A percentile compares a stretch with the other conserved stretches of the same genome.
Evolutionary conservation across 2,797 vertebrate genomes (phyloP).

Genomic region (Gila robusta): DNA sequence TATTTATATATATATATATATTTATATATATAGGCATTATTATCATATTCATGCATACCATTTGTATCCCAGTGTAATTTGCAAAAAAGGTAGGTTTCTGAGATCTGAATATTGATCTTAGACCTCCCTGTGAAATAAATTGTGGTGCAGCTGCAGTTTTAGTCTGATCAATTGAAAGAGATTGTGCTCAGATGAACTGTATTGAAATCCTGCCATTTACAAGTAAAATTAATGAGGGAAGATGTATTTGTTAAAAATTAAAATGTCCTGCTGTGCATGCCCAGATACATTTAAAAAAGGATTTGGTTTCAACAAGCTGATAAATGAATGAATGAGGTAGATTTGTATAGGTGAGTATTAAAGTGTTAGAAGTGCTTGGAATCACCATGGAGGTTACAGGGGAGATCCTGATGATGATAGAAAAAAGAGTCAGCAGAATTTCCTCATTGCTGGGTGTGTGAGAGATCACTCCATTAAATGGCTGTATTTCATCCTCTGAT

Average conservation of each 20-base stretch:
- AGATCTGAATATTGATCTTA: not conserved
- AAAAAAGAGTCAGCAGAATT: slow-evolving; percentile 69
- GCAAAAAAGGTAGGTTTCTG: not conserved
- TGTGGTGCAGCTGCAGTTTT: not conserved
- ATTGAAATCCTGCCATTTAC: not conserved
- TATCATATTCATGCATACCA: not conserved
- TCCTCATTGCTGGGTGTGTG: slow-evolving; percentile 54
- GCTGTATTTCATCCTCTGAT: slow-evolving; percentile 68
- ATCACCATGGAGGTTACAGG: slow-evolving; percentile 51
- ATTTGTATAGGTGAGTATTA: not conserved
- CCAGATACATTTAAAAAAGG: not conserved
- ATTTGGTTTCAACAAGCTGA: not conserved
- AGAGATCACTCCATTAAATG: slow-evolving; percentile 52
- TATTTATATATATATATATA: no score
- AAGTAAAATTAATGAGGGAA: not conserved
- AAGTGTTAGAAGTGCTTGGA: not conserved
- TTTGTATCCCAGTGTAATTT: not conserved
- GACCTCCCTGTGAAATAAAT: not conserved
- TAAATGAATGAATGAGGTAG: not conserved
- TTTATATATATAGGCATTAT: not conserved
- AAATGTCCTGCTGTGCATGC: not conserved
- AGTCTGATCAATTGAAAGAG: slow-evolving; percentile 1
- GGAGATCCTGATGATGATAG: slow-evolving; percentile 64
- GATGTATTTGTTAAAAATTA: not conserved
- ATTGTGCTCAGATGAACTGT: not conserved